Evolutionary conservation across 2,888 invertebrate genomes (phyloP).

Genomic region (Cephonodes hylas): DNA sequence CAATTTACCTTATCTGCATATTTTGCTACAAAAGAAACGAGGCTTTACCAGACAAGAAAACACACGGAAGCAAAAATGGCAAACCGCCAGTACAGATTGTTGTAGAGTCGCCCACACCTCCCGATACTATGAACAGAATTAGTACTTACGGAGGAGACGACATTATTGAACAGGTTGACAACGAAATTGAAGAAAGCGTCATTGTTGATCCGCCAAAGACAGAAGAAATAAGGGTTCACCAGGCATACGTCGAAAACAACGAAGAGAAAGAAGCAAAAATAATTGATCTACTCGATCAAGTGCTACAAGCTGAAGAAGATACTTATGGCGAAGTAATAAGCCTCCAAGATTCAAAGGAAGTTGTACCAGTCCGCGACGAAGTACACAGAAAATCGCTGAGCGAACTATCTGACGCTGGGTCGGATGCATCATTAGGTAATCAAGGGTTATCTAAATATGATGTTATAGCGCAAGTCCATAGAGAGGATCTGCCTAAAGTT

Average conservation of each 20-base stretch:
- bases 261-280: slow-evolving; percentile 75
- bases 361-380: slow-evolving; percentile 35
- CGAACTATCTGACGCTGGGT: slow-evolving; percentile 70
- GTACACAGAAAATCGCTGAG: slow-evolving; percentile 64
- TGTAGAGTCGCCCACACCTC: slow-evolving; percentile 69
- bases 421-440: slow-evolving; percentile 68
- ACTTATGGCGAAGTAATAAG: slow-evolving; percentile 60
- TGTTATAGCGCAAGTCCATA: slow-evolving; percentile 80
- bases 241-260: slow-evolving; percentile 60
- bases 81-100: slow-evolving; percentile 64
- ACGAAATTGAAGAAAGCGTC: slow-evolving; percentile 35
- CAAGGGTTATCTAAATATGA: slow-evolving; percentile 77
- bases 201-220: slow-evolving; percentile 39
- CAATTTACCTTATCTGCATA: slow-evolving; percentile 61
- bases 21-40: slow-evolving; percentile 52
- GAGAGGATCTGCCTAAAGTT: slow-evolving; percentile 74
- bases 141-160: slow-evolving; percentile 45
- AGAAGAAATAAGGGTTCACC: slow-evolving; percentile 55
- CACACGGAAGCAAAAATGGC: slow-evolving; percentile 51
- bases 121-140: slow-evolving; percentile 49
- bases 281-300: slow-evolving; percentile 73
- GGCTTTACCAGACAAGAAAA: slow-evolving; percentile 38
- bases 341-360: slow-evolving; percentile 50
- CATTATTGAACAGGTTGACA: slow-evolving; percentile 29
- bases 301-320: slow-evolving; percentile 75